Evolutionary conservation across 2,888 invertebrate genomes (phyloP).

Genomic region (Drosophila tanythrix): DNA sequence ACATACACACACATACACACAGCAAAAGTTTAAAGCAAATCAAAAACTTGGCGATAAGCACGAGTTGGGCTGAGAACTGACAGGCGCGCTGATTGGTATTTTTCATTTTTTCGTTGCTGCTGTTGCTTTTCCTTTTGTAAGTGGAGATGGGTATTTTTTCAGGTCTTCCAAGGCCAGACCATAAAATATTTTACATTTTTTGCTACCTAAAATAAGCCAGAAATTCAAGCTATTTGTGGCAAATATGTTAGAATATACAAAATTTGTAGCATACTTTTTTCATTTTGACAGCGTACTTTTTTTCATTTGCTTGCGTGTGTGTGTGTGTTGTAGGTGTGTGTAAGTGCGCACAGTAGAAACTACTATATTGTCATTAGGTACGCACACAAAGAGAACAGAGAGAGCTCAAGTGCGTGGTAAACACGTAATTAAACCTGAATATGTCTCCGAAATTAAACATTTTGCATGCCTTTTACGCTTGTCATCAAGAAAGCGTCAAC

Average conservation of each 20-base stretch:
- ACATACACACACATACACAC: not conserved
- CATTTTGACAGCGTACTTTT: not conserved
- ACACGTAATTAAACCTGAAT: conserved; percentile 79
- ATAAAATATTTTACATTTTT: conserved; percentile 76
- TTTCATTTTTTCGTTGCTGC: conserved; percentile 38
- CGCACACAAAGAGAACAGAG: conserved; percentile 8
- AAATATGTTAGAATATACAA: conserved; percentile 63
- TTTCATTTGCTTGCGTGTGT: not conserved
- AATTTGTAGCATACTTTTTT: conserved; percentile 61
- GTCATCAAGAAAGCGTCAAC: conserved; percentile 59
- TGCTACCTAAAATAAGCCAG: conserved; percentile 33
- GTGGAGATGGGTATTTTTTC: conserved; percentile 2
- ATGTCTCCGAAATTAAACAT: conserved; percentile 72
- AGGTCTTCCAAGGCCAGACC: conserved; percentile 56
- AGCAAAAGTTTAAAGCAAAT: conserved; percentile 76
- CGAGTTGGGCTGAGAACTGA: conserved; percentile 74
- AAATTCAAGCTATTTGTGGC: conserved; percentile 67
- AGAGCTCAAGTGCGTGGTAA: conserved; percentile 52
- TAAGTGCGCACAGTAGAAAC: conserved; percentile 19
- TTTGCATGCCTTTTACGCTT: conserved; percentile 62
- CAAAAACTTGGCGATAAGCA: conserved; percentile 78
- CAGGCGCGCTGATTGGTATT: conserved; percentile 78
- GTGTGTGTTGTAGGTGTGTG: not conserved
- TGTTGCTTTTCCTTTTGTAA: conserved; percentile 12
- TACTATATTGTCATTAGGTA: conserved; percentile 27